Evolutionary conservation across 2,888 invertebrate species (phyloP).

Genomic region (Diplolepis rosae): DNA sequence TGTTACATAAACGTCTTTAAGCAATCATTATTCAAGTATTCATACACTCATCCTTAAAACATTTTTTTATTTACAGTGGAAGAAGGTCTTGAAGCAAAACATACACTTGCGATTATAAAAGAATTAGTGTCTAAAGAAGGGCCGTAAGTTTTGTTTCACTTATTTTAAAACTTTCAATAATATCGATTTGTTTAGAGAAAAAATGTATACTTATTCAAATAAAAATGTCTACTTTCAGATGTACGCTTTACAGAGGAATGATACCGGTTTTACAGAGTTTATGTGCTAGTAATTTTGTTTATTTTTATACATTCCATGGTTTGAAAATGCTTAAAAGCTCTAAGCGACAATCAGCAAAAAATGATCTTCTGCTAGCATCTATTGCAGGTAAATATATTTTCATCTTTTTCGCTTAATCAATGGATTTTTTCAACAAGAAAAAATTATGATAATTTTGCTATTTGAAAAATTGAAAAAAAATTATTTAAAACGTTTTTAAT

Average conservation of each 20-base stretch:
- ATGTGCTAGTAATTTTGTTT: slow-evolving; percentile 94
- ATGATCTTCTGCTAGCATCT: slow-evolving; percentile 85
- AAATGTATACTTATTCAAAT: slow-evolving; percentile 32
- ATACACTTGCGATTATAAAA: slow-evolving; percentile 80
- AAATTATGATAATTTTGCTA: not conserved
- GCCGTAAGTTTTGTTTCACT: slow-evolving; percentile 76
- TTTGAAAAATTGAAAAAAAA: too few species aligned
- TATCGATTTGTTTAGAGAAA: too few species aligned
- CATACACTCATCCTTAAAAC: slow-evolving; percentile 24
- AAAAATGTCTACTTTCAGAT: slow-evolving; percentile 68
- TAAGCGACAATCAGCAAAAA: slow-evolving; percentile 78
- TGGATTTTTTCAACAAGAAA: not conserved
- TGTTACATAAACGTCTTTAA: not conserved
- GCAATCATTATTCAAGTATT: slow-evolving; percentile 11
- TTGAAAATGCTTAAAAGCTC: slow-evolving; percentile 77
- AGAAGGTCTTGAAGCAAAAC: slow-evolving; percentile 80
- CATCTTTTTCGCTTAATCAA: slow-evolving; percentile 27
- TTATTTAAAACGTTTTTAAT: too few species aligned
- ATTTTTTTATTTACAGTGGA: slow-evolving; percentile 79
- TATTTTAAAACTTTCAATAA: not conserved
- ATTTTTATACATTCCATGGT: slow-evolving; percentile 94
- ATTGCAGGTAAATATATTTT: slow-evolving; percentile 85
- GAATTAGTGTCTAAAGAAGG: slow-evolving; percentile 75
- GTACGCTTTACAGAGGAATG: slow-evolving; percentile 85
- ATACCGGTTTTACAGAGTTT: slow-evolving; percentile 88